Evolutionary conservation across 2,888 invertebrate species (phyloP), one percentile per base, ranked within the genome.

Genomic region (Meganola albula): DNA sequence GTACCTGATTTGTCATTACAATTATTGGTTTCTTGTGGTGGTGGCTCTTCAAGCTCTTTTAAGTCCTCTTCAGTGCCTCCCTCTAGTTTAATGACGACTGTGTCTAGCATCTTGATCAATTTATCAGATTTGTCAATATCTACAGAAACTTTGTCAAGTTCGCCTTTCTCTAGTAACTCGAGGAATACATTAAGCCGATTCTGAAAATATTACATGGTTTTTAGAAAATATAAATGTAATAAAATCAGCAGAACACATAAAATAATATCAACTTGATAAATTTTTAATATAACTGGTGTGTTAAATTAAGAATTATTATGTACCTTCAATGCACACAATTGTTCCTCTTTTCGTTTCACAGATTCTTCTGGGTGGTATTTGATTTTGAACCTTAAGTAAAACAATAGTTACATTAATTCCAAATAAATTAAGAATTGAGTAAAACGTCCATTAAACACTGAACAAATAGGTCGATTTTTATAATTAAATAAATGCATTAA

Each of bases 341-440:
- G 95, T 64, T 98, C 97, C 10, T 95, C 94, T 74, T 94, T 95
- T 34, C 96, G 88, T 74, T 94, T 96, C 16, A 93, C 89, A 31
- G 95, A 95, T 66, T 99, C 98, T 75, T 97, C 97, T 2, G 99
- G 99, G 76, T 99, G 99, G 70, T 99, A 99, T 87, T 99, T 99
- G 57, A 95, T 92, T 85, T 98, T 97, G 90, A 99, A 99, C 99
- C 99, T 99, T n/a, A 20, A 3, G 20, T 5, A 20, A 20, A 50
- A 48, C 34, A 40, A 24, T 30, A 4, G 27, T 24, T 37, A 38
- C 25, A 30, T 30, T 25, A 3, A 21, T 33, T 11, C 18, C 12
- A 38, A n/a, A n/a, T n/a, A n/a, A 21, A 8, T 16, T 4, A 7
- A 13, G 4, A 24, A 32, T 23, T 38, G 20, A 27, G 46, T 41